These are phyloP conservation scores for Myodes glareolus DNA, from an alignment of 2,113 vertebrate genomes.

Conservation along the genomic window DNA sequence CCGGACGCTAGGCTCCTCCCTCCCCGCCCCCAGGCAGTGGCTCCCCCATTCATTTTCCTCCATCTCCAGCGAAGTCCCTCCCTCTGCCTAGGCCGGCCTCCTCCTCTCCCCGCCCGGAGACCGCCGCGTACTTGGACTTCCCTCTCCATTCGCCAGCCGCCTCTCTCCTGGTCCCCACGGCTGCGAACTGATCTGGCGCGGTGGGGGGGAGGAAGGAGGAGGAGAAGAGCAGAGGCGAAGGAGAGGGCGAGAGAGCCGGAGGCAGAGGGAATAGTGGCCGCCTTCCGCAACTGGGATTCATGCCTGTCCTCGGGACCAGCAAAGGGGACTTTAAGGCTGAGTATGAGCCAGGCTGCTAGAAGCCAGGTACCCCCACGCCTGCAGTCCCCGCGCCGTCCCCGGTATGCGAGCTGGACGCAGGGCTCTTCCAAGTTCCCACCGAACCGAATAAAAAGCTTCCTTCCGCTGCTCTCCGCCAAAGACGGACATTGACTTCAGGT, in stretches of 20 bases:
- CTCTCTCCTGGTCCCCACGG: conserved; percentile 83
- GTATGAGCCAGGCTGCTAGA: conserved; percentile 90
- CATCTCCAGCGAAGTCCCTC: conserved; percentile 78
- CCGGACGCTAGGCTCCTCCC: conserved; percentile 76
- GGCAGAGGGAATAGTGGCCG: conserved; percentile 58
- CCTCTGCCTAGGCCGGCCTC: conserved; percentile 83
- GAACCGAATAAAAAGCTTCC: conserved; percentile 86
- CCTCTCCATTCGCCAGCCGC: conserved; percentile 83
- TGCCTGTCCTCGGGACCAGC: conserved; percentile 87
- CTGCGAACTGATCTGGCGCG: conserved; percentile 82
- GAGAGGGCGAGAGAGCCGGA: background rate
- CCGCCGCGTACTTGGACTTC: conserved; percentile 86
- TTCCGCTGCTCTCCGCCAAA: conserved; percentile 80
- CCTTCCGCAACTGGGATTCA: conserved; percentile 81
- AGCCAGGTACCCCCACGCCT: conserved; percentile 86
- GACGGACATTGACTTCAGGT: conserved; percentile 88
- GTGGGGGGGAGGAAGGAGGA: conserved; percentile 32
- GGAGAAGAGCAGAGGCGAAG: conserved; percentile 46
- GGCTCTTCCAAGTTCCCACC: conserved; percentile 86
- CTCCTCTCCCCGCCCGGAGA: conserved; percentile 81
- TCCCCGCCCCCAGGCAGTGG: conserved; percentile 73
- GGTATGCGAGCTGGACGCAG: conserved; percentile 87
- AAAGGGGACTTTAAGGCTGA: conserved; percentile 86
- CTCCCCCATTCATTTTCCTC: conserved; percentile 85
- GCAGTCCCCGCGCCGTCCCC: conserved; percentile 84